Conservation (phyloP, 2,888 invertebrate genomes). For the Mythimna impura region DNA sequence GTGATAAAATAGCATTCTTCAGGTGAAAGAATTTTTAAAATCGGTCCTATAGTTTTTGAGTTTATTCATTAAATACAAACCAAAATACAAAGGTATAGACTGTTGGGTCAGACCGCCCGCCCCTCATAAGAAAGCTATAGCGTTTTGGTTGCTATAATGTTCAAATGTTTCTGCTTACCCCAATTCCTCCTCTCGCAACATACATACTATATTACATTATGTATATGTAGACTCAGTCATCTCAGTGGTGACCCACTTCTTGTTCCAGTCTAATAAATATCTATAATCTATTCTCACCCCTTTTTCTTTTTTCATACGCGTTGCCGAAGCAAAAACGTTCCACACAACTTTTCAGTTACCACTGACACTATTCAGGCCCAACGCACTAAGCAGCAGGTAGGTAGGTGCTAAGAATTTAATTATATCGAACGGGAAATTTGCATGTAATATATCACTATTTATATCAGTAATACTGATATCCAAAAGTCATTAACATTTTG, state of each 20-base stretch:
- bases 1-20: no score
- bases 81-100: no score
- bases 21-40: no score
- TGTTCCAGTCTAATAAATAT: neutral
- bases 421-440: constrained; percentile 23
- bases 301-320: no score
- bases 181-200: neutral
- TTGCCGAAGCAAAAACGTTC: neutral
- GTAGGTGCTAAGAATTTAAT: constrained; percentile 10
- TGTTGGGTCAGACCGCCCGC: no score
- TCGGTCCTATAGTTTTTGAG: no score
- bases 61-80: no score
- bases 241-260: neutral
- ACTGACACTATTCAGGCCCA: neutral
- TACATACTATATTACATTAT: neutral
- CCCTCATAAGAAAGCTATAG: no score
- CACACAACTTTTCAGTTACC: neutral
- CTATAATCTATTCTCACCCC: neutral
- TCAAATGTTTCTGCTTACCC: neutral
- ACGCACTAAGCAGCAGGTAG: neutral
- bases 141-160: neutral
- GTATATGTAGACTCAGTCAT: neutral
- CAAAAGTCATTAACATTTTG: constrained; percentile 25
- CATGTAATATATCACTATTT: constrained; percentile 23
- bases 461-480: constrained; percentile 42